phyloP scores from a whole-genome alignment of 2,113 vertebrate species.

The Pogonocichla stellata region DNA sequence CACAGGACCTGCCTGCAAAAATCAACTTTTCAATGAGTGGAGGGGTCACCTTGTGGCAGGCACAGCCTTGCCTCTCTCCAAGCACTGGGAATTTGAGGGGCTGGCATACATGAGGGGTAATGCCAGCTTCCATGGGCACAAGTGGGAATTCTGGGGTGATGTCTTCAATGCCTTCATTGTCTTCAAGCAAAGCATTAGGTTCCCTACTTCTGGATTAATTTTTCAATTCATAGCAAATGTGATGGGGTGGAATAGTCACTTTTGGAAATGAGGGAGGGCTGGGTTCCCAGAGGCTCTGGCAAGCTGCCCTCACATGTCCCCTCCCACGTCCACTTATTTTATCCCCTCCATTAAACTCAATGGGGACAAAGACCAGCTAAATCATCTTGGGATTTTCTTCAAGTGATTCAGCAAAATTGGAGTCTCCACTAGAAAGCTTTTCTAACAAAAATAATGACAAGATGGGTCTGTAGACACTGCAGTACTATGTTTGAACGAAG shows the following conservation, averaged over 20 bases:
- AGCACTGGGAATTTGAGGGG: neutral
- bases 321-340: neutral
- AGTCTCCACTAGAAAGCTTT: neutral
- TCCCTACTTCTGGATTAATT: neutral
- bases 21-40: neutral
- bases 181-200: neutral
- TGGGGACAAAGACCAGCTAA: neutral
- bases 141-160: neutral
- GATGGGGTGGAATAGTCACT: neutral
- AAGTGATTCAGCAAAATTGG: neutral
- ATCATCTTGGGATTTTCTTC: neutral
- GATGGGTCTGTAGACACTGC: neutral
- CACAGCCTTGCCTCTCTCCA: neutral
- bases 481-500: neutral
- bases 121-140: accelerated
- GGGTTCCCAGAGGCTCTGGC: neutral
- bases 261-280: neutral
- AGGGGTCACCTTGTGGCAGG: neutral
- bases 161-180: no score
- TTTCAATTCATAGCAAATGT: neutral
- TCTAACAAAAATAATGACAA: neutral
- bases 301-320: neutral
- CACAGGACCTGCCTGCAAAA: neutral
- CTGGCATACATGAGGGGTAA: accelerated
- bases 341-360: neutral